Evolutionary conservation across 2,113 vertebrate species (phyloP), one percentile per base, ranked within the genome.

Genomic region (Climacteris rufus): DNA sequence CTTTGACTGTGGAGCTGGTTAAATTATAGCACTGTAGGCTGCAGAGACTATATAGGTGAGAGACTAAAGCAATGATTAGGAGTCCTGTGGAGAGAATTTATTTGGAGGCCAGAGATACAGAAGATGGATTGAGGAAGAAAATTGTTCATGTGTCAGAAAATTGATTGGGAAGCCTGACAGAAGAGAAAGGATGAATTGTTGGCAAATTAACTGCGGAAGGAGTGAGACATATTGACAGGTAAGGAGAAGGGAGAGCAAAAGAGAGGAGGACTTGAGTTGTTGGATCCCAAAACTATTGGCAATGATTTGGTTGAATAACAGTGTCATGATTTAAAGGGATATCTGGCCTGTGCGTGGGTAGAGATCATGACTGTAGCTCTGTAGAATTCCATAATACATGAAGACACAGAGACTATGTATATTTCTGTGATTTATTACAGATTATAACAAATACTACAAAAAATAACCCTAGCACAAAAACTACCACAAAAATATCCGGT

Each of bases 101-200:
- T 92, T 59, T 94, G 52, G 47, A 52, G n/a, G 37, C 31, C 37
- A 87, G 17, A 78, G 52, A 81, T 78, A 68, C 9, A 69, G 83
- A 84, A 92, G 37, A 87, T 7, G 4, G 42, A 79, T 39, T 71
- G 45, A 84, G 11, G 30, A 84, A 87, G 40, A 89, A 75, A 77
- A 88, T 71, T 44, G 17, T 90, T 89, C 64, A 76, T 15, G 2
- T 79, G 64, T 35, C 49, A 89, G 61, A 89, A 88, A 92, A 92
- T 40, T 78, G n/a, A 82, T 61, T 50, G 61, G 45, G 57, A 95
- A 87, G 11, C 25, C 45, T 85, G 69, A 40, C 50, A 87, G 54
- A 93, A 87, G 40, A 85, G 23, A 74, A 47, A 86, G 49, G 44
- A 88, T 78, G 16, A 71, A 90, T 35, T 80, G n/a, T 31, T 68